These are phyloP conservation scores for Hystrix brachyura DNA, from an alignment of 2,113 vertebrate genomes.

Conservation along the genomic window DNA sequence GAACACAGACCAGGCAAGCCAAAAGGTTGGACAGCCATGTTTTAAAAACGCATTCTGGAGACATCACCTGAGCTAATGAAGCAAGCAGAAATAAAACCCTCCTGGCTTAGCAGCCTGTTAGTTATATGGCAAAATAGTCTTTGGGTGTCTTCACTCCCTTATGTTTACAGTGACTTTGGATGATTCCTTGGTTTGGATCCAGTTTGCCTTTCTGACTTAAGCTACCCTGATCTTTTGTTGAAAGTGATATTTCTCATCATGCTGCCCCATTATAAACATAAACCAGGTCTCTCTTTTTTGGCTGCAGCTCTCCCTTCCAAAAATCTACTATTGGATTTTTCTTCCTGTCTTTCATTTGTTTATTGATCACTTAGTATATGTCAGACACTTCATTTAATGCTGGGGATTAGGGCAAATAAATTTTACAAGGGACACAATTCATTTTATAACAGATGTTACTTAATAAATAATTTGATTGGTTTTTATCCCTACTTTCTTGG, in stretches of 20 bases:
- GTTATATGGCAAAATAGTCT: not conserved
- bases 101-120: not conserved
- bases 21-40: not conserved
- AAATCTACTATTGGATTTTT: not conserved
- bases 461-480: not conserved
- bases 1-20: not conserved
- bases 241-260: constrained; percentile 12
- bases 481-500: not conserved
- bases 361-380: not conserved
- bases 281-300: not conserved
- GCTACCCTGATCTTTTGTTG: not conserved
- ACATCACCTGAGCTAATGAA: not conserved
- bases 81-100: not conserved
- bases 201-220: constrained; percentile 41
- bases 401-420: not conserved
- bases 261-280: not conserved
- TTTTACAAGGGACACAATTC: not conserved
- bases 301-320: not conserved
- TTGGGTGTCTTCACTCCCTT: not conserved
- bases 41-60: not conserved
- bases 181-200: constrained; percentile 10
- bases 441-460: not conserved
- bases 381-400: not conserved
- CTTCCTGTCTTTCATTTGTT: not conserved
- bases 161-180: not conserved